A percentile compares a stretch with the other conserved stretches of the same genome.
Conservation (phyloP, 2,888 invertebrate species). For the Malachius bipustulatus region DNA sequence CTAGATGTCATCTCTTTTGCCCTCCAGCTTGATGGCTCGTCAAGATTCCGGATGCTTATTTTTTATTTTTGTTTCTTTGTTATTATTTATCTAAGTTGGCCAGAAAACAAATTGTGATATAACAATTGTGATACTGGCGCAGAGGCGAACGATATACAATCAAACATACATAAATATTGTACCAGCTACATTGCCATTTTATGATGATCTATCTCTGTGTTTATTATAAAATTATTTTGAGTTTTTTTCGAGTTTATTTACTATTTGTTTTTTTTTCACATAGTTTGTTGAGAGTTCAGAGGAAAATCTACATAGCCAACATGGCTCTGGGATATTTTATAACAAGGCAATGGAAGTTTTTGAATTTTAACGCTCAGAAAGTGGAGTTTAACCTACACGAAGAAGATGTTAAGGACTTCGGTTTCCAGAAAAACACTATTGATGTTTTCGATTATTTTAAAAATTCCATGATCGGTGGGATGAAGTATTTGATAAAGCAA, state of each 20-base stretch:
- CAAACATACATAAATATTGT: background rate
- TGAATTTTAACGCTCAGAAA: conserved; percentile 46
- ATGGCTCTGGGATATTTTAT: conserved; percentile 62
- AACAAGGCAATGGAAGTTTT: conserved; percentile 65
- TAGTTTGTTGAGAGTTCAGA: conserved; percentile 69
- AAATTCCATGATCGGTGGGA: conserved; percentile 48
- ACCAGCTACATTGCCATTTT: conserved; percentile 4
- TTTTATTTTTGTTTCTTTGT: too few species aligned
- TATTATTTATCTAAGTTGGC: too few species aligned
- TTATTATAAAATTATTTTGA: too few species aligned
- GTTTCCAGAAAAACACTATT: conserved; percentile 42
- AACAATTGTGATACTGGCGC: too few species aligned
- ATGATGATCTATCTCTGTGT: too few species aligned
- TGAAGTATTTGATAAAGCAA: conserved; percentile 56
- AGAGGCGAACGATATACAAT: background rate
- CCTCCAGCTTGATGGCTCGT: too few species aligned
- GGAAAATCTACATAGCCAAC: conserved; percentile 67
- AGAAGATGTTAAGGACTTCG: conserved; percentile 44
- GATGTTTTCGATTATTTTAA: conserved; percentile 42
- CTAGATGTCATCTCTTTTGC: too few species aligned
- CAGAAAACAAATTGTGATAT: too few species aligned
- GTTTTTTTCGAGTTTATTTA: too few species aligned
- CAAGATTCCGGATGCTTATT: too few species aligned
- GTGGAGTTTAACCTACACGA: conserved; percentile 42
- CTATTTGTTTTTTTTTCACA: too few species aligned